Base-by-base conservation (phyloP, 2,888 invertebrate genomes). In the Tenthredo scrophulariae region DNA sequence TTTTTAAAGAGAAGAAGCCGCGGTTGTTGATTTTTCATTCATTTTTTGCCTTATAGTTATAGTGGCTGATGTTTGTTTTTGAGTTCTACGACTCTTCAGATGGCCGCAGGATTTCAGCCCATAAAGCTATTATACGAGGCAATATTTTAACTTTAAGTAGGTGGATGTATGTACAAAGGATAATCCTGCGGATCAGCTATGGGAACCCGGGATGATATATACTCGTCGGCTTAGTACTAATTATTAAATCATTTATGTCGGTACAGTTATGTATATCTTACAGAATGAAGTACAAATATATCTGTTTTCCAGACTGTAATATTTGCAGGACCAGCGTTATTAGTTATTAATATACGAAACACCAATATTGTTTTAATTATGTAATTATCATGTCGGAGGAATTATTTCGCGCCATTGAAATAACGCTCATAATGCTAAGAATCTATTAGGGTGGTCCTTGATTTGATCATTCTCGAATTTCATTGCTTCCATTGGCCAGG, bases 101-200 rank as follows among this genome's bases (percentile, higher is more conserved):
- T 54, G 1, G 26, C 26, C 67, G 33, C 13, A 15, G 7, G 5
- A 33, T 29, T 54, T 54, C 7, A n/a, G 18, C 18, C 26, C 13
- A 13, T 26, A 33, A n/a, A n/a, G 13, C 33, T 67, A 18, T 33
- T 33, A 6, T 33, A 67, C 33, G 18, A 13, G 29, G 33, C 67
- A 67, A 33, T 67, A 67, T 67, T 67, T 67, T 18, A 67, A 67
- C 67, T 33, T 67, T 67, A 29, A 18, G 18, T 33, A 7, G 67
- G 33, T 67, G 2, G 2, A 26, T 67, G 29, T 26, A 26, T 67
- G 67, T 33, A 33, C 67, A 33, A 67, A 67, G 33, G 67, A 67
- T 67, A 29, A 67, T 33, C 67, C 33, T 6, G 67, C 33, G 67
- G 67, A 67, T 67, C 67, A 67, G 62, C n/a, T 10, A 33, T 13